Percentiles rank a stretch among this genome's conserved stretches.
These are phyloP conservation scores for Penaeus vannamei DNA, from an alignment of 1,140 invertebrate species.

Conservation along the genomic window DNA sequence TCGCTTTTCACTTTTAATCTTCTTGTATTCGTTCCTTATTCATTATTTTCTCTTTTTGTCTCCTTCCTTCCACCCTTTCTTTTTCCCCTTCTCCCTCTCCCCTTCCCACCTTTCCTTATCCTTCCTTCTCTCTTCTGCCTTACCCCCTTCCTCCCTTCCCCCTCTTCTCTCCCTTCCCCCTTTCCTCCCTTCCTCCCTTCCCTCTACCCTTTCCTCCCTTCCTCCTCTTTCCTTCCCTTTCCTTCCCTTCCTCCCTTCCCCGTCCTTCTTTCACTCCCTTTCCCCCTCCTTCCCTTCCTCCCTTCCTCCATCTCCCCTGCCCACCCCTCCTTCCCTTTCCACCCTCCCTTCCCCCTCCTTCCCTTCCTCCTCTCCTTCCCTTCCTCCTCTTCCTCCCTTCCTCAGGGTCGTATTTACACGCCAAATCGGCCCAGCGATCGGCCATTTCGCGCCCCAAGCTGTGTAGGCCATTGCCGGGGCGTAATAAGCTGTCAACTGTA, in stretches of 20 bases:
- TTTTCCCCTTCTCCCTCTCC: neutral
- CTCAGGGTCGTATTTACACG: neutral
- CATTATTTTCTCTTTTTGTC: neutral
- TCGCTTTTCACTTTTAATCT: neutral
- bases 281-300: neutral
- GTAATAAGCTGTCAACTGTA: no score
- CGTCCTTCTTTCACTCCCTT: neutral
- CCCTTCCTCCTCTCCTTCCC: neutral
- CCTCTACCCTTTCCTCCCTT: neutral
- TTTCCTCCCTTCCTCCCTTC: neutral
- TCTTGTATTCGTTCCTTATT: neutral
- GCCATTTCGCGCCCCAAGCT: no score
- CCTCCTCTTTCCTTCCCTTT: neutral
- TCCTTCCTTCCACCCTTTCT: neutral
- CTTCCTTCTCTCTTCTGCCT: neutral
- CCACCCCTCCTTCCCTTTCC: neutral
- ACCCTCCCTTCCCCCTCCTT: neutral
- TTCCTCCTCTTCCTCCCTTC: neutral
- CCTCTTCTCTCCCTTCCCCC: neutral
- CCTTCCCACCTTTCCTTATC: neutral
- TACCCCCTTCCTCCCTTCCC: neutral
- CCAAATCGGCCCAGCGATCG: no score
- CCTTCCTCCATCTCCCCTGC: neutral
- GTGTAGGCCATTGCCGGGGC: no score
- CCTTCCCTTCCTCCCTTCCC: neutral